Base-by-base conservation (phyloP, 2,797 vertebrate species). In the Intellagama lesueurii region DNA sequence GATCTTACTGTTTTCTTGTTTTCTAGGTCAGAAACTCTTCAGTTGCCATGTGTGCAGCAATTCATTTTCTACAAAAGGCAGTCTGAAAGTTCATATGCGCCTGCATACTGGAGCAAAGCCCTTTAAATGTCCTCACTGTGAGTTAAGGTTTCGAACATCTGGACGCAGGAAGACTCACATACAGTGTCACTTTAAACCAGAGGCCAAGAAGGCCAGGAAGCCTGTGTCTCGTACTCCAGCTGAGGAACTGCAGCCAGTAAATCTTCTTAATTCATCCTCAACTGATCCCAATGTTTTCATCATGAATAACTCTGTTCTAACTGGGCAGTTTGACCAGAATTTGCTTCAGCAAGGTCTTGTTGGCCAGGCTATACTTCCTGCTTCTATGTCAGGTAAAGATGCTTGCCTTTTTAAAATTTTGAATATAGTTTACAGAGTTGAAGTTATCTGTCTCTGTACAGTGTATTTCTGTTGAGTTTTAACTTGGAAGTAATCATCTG, bases 11-110 rank as follows among this genome's bases (percentile, higher is more conserved):
- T 81, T 88, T 88, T 40, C 94, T 56, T 94, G 78, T 91, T 91
- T 73, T 94, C 28, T 94, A 99, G 99, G 99, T 90, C 99, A 99
- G 95, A 99, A 99, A 93, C 98, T 99, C 86, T 99, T 99, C 95
- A 98, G 96, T 93, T 99, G 99, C 93, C 99, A 99, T 0, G 99
- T 99, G 88, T 99, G 99, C 97, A 98, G 98, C 97, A 99, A 99
- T 14, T 98, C 99, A 40, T 99, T 99, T 95, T 99, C 99, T 84
- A 99, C 99, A 1, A 99, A 99, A 93, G 99, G 99, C 24, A 99
- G 99, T 92, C 97, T 99, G 40, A 99, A 99, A 95, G 99, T 99
- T 7, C 99, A 99, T 96, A 99, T 99, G 99, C 98, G 99, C 1
- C 96, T 99, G 85, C 99, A 99, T 94, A 99, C 99, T 0, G 99